Conservation (phyloP, 1,140 invertebrate genomes). For the Drosophila kohkoa region DNA sequence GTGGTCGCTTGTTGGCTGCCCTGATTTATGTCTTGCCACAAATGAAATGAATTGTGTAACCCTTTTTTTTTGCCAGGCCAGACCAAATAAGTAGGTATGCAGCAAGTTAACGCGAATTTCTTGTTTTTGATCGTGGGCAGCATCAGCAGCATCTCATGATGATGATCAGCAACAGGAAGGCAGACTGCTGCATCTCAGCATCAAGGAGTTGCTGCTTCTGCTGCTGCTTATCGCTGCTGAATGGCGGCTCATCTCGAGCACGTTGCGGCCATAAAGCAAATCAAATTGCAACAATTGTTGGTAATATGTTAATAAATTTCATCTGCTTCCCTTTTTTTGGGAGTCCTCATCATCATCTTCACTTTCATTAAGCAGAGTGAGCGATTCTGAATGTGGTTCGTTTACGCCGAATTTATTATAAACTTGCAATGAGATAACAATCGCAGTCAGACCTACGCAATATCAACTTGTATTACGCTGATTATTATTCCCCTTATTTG, state of each 20-base stretch:
- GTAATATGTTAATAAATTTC: conserved; percentile 81
- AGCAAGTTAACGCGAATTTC: conserved; percentile 77
- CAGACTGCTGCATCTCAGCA: conserved; percentile 19
- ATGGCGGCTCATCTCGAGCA: conserved; percentile 65
- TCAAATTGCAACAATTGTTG: conserved; percentile 83
- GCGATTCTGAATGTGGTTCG: conserved; percentile 39
- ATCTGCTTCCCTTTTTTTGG: conserved; percentile 4
- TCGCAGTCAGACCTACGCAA: conserved; percentile 41
- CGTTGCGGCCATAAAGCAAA: conserved; percentile 78
- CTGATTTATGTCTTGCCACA: conserved; percentile 82
- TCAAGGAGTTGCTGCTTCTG: conserved; percentile 41
- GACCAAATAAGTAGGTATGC: conserved; percentile 6
- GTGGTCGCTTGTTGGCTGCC: conserved; percentile 71
- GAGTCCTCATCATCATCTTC: conserved; percentile 43
- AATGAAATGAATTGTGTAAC: conserved; percentile 84
- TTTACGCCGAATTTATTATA: conserved; percentile 19
- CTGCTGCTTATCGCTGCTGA: conserved; percentile 68
- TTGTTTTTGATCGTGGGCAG: conserved; percentile 77
- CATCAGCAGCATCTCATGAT: conserved; percentile 28
- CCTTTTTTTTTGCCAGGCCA: conserved; percentile 49
- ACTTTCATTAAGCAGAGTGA: conserved; percentile 67
- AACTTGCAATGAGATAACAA: conserved; percentile 17
- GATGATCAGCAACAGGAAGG: background rate
- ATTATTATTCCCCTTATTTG: conserved; percentile 19
- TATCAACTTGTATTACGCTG: conserved; percentile 45